A percentile compares a stretch with the other conserved stretches of the same genome.
Conservation (phyloP, 2,888 invertebrate species). For the Octonoba sinensis region DNA sequence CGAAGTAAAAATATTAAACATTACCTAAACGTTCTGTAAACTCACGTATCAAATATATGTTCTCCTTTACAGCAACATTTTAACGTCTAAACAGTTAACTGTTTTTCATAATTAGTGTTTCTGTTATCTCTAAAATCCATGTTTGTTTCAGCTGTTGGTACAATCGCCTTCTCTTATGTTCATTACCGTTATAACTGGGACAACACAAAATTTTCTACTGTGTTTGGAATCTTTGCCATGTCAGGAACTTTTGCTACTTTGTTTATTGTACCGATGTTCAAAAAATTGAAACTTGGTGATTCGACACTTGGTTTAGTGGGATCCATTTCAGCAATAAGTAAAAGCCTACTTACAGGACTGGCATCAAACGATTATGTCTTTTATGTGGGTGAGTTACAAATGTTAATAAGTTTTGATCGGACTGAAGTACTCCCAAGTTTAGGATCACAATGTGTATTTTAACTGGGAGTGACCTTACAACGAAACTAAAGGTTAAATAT, state of each 20-base stretch:
- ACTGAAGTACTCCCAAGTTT: too few species aligned
- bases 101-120: too few species aligned
- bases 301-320: slow-evolving; percentile 32
- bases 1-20: too few species aligned
- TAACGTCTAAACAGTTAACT: too few species aligned
- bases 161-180: slow-evolving; percentile 23
- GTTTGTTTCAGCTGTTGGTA: neutral
- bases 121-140: too few species aligned
- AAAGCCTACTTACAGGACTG: slow-evolving; percentile 21
- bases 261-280: slow-evolving; percentile 27
- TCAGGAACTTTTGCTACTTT: slow-evolving; percentile 9
- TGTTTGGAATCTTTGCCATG: slow-evolving; percentile 35
- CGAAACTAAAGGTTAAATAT: too few species aligned
- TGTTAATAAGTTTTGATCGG: too few species aligned
- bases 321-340: slow-evolving; percentile 11
- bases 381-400: slow-evolving; percentile 26
- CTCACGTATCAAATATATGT: too few species aligned
- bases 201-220: slow-evolving; percentile 44
- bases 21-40: too few species aligned
- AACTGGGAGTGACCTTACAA: too few species aligned
- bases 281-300: slow-evolving; percentile 16
- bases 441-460: too few species aligned
- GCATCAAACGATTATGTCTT: slow-evolving; percentile 11
- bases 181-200: slow-evolving; percentile 38
- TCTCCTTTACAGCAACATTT: neutral